A percentile compares a stretch with the other conserved stretches of the same genome.
Conservation (phyloP, 2,113 vertebrate species). For the Triplophysa dalaica region DNA sequence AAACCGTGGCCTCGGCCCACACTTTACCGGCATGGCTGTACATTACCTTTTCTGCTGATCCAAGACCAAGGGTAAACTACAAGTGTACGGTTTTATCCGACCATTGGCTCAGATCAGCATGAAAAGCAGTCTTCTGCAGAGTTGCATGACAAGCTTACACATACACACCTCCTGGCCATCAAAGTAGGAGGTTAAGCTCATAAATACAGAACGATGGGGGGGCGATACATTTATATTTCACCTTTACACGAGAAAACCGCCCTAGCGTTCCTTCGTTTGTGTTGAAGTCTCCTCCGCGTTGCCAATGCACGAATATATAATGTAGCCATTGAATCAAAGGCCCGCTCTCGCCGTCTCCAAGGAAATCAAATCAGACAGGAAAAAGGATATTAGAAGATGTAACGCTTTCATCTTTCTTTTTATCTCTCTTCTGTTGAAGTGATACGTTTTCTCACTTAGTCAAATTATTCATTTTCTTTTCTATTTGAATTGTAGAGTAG, state of each 20-base stretch:
- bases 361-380: constrained; percentile 24
- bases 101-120: constrained; percentile 22
- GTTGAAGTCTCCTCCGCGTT: constrained; percentile 39
- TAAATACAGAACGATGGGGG: neutral
- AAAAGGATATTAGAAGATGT: constrained; percentile 27
- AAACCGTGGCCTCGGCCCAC: neutral
- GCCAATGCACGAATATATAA: constrained; percentile 27
- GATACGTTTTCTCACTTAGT: constrained; percentile 5
- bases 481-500: too few relatives aligned
- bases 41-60: constrained; percentile 23
- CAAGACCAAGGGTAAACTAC: neutral
- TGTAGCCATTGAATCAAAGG: constrained; percentile 43
- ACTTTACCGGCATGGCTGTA: constrained; percentile 25
- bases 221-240: neutral
- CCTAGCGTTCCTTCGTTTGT: neutral
- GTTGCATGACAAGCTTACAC: constrained; percentile 12
- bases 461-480: neutral
- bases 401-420: constrained; percentile 35
- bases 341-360: neutral
- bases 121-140: neutral
- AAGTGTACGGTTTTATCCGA: neutral
- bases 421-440: constrained; percentile 18
- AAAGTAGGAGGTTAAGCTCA: constrained; percentile 8
- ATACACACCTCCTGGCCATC: constrained; percentile 19
- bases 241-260: neutral